Percentiles rank a stretch among this genome's conserved stretches.
Evolutionary conservation across 1,140 invertebrate species (phyloP).

Genomic region (Meloidogyne hapla): DNA sequence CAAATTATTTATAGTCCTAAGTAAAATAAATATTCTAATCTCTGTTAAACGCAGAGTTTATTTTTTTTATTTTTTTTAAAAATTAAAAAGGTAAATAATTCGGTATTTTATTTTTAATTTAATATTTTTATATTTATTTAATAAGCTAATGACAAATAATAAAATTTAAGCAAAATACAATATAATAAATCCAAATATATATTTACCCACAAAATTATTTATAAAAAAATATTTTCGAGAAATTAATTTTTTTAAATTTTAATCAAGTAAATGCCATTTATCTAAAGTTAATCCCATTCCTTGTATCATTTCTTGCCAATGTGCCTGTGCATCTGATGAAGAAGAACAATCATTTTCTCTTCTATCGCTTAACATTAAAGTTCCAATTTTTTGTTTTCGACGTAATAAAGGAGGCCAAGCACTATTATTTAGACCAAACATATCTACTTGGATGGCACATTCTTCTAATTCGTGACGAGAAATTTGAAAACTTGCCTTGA

Average conservation of each 20-base stretch:
- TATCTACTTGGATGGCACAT: not conserved
- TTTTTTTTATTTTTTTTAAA: too few species aligned
- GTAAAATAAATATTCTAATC: too few species aligned
- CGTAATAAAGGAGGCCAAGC: constrained; percentile 6
- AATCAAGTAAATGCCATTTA: constrained; percentile 34
- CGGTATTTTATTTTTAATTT: too few species aligned
- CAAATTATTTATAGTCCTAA: too few species aligned
- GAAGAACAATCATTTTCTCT: constrained; percentile 6
- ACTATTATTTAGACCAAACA: constrained; percentile 2
- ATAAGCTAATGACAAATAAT: too few species aligned
- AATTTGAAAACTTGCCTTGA: constrained; percentile 14
- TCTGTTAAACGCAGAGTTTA: too few species aligned
- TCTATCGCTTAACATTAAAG: constrained; percentile 7
- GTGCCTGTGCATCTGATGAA: constrained; percentile 16
- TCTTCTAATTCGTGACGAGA: not conserved
- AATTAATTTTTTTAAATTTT: not conserved
- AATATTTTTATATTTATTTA: too few species aligned
- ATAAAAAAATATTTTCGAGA: too few species aligned
- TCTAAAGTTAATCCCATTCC: constrained; percentile 32
- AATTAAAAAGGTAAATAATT: too few species aligned
- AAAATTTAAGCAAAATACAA: too few species aligned
- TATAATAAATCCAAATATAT: too few species aligned
- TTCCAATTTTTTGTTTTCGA: constrained; percentile 15
- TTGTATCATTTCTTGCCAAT: constrained; percentile 31
- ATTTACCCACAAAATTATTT: too few species aligned